These are phyloP conservation scores for Synanthedon myopaeformis DNA, from an alignment of 2,888 invertebrate genomes.

Conservation along the genomic window DNA sequence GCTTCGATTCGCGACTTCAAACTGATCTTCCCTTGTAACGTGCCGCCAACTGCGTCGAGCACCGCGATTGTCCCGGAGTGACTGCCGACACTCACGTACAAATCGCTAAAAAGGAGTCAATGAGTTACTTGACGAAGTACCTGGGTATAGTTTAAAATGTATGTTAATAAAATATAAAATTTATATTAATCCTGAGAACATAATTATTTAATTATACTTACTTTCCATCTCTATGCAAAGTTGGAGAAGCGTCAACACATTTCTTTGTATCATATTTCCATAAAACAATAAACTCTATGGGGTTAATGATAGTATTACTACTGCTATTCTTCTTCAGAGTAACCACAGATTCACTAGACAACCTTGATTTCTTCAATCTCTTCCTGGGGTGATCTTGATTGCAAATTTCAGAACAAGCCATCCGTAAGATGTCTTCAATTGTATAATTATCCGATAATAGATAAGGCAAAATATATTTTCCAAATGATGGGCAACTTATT, in stretches of 20 bases:
- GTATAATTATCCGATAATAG: constrained; percentile 59
- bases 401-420: constrained; percentile 31
- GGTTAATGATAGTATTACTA: constrained; percentile 4
- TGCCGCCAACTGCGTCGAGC: constrained; percentile 66
- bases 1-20: constrained; percentile 82
- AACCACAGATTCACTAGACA: constrained; percentile 9
- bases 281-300: constrained; percentile 45
- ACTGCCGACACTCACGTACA: constrained; percentile 49
- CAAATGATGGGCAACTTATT: constrained; percentile 37
- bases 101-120: constrained; percentile 30
- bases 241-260: constrained; percentile 86
- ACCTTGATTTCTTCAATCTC: constrained; percentile 22
- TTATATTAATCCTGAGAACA: too few relatives aligned
- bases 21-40: constrained; percentile 48
- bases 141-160: too few relatives aligned
- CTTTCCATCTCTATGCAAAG: constrained; percentile 55
- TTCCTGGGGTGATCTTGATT: constrained; percentile 13
- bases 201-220: too few relatives aligned
- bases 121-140: too few relatives aligned
- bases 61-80: constrained; percentile 80
- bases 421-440: constrained; percentile 40
- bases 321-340: constrained; percentile 14
- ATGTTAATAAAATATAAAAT: too few relatives aligned
- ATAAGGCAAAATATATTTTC: constrained; percentile 64
- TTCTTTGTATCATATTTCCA: constrained; percentile 77